phyloP scores from a whole-genome alignment of 2,888 invertebrate species.

The Stictocephala bisonia region DNA sequence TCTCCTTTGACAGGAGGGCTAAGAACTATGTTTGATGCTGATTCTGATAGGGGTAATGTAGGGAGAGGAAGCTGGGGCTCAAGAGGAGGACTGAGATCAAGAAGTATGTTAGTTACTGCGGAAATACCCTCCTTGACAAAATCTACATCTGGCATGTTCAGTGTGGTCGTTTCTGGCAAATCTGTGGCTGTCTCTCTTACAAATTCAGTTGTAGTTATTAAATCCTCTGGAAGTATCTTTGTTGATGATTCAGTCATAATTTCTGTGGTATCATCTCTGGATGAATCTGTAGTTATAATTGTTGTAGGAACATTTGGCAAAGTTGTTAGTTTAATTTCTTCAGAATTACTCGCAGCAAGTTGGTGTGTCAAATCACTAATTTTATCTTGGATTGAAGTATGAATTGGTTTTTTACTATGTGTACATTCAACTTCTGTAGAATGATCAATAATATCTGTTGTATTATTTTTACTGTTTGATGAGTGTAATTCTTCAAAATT shows the following conservation, averaged over 20 bases:
- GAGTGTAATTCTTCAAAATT: neutral
- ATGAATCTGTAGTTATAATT: too few relatives aligned
- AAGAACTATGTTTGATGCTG: constrained; percentile 13
- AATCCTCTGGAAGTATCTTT: neutral
- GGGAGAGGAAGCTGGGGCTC: constrained; percentile 39
- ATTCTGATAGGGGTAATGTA: constrained; percentile 18
- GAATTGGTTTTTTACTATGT: constrained; percentile 5
- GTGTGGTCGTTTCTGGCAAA: constrained; percentile 26
- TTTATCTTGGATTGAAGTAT: constrained; percentile 17
- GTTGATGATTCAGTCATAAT: constrained; percentile 8
- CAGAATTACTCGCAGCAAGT: constrained; percentile 37
- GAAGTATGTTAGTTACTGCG: constrained; percentile 57
- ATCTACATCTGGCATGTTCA: constrained; percentile 33
- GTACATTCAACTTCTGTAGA: constrained; percentile 2
- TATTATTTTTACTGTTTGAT: neutral
- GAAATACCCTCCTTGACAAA: constrained; percentile 57
- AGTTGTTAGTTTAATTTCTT: constrained; percentile 36
- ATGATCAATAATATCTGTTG: neutral
- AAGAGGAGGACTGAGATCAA: constrained; percentile 48
- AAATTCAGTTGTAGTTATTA: constrained; percentile 20
- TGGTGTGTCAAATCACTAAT: neutral
- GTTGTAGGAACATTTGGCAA: neutral
- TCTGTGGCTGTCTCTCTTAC: neutral
- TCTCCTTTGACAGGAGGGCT: constrained; percentile 48
- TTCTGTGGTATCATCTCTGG: too few relatives aligned